Conservation (phyloP, 2,888 invertebrate genomes). For the Julus scandinavius region DNA sequence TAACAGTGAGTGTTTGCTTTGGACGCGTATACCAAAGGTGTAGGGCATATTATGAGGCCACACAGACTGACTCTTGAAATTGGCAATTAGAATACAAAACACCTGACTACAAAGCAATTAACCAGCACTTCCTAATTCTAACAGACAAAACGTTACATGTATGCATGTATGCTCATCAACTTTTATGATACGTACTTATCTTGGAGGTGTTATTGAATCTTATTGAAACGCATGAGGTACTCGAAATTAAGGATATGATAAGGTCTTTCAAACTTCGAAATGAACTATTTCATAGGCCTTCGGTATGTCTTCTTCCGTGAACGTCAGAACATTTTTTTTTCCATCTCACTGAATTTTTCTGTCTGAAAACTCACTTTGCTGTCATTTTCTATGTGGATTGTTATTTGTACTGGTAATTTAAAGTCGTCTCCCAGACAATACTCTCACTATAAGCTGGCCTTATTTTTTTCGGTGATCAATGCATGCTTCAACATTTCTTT, state of each 20-base stretch:
- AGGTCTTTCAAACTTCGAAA: background rate
- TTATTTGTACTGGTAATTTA: constrained; percentile 60
- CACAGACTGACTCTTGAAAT: background rate
- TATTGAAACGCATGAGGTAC: background rate
- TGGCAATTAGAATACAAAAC: background rate
- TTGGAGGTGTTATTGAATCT: background rate
- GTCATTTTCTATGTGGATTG: constrained; percentile 15
- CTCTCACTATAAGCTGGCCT: constrained; percentile 49
- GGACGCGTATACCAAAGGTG: background rate
- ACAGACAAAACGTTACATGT: background rate
- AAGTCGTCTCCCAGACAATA: constrained; percentile 51
- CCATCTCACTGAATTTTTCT: constrained; percentile 22
- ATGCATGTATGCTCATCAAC: background rate
- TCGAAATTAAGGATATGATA: constrained; percentile 12
- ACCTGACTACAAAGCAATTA: background rate
- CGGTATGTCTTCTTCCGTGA: background rate
- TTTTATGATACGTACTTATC: background rate
- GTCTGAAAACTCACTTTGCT: constrained; percentile 34
- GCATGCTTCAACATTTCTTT: background rate
- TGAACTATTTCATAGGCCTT: background rate
- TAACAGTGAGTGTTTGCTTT: background rate
- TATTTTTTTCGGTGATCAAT: constrained; percentile 14
- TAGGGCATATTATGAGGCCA: background rate
- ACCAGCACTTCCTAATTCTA: background rate
- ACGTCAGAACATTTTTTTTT: background rate